phyloP scores from a whole-genome alignment of 2,888 invertebrate genomes.

The Pristionchus exspectatus region DNA sequence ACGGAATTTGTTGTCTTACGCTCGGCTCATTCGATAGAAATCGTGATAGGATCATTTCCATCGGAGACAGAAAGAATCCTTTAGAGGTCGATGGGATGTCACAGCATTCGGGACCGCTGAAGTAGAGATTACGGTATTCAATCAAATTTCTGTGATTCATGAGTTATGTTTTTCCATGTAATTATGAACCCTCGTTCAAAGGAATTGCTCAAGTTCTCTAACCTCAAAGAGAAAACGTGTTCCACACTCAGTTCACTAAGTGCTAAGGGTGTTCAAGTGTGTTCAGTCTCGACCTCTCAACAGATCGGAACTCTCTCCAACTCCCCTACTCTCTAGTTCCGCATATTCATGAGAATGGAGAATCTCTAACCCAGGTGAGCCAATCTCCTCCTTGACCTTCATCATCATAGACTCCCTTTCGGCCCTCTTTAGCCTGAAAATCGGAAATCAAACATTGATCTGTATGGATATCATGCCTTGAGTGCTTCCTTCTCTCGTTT shows the following conservation, averaged over 20 bases:
- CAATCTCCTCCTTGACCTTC: slow-evolving; percentile 54
- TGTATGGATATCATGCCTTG: slow-evolving; percentile 53
- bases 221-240: slow-evolving; percentile 15
- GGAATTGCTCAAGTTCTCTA: neutral
- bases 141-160: neutral
- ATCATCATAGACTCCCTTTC: slow-evolving; percentile 18
- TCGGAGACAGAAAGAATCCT: neutral
- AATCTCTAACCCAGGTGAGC: slow-evolving; percentile 16
- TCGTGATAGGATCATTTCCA: neutral
- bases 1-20: neutral
- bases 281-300: neutral
- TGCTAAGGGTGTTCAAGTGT: slow-evolving; percentile 31
- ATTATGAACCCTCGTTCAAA: neutral
- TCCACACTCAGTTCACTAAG: neutral
- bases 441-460: neutral
- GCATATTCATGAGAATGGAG: neutral
- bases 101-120: slow-evolving; percentile 12
- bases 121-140: neutral
- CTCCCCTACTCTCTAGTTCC: neutral
- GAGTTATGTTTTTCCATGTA: neutral
- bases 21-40: neutral
- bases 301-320: neutral
- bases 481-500: slow-evolving; percentile 69
- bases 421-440: slow-evolving; percentile 4
- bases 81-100: neutral